Evolutionary conservation across 2,113 vertebrate species (phyloP).

Genomic region (Tor tambroides): DNA sequence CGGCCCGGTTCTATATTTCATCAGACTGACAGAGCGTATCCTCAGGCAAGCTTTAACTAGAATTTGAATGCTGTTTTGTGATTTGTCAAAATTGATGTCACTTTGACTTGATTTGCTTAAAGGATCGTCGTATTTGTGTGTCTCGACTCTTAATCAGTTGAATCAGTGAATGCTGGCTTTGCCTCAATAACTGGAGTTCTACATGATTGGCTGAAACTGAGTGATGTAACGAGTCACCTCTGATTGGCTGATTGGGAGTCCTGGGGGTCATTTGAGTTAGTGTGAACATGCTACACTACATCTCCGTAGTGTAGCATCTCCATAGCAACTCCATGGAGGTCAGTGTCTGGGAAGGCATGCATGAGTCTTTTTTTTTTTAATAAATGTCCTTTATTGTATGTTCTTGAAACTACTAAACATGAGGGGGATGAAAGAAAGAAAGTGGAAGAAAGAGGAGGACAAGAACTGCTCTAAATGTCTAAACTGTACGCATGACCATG

Average conservation of each 20-base stretch:
- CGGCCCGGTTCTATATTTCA: neutral
- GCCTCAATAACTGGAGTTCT: neutral
- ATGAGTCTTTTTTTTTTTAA: conserved; percentile 66
- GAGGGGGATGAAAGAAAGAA: neutral
- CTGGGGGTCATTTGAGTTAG: conserved; percentile 26
- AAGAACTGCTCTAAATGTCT: neutral
- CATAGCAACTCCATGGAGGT: conserved; percentile 63
- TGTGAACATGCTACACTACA: conserved; percentile 36
- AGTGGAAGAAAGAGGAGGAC: neutral
- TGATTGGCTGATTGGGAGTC: conserved; percentile 57
- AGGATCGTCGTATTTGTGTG: neutral
- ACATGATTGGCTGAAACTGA: conserved; percentile 8
- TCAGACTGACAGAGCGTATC: neutral
- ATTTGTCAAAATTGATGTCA: conserved; percentile 18
- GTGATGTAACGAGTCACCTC: neutral
- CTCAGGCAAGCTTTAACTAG: neutral
- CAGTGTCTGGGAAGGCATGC: conserved; percentile 58
- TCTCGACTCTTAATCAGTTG: neutral
- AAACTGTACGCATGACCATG: neutral
- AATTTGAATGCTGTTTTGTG: neutral
- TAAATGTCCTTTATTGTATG: conserved; percentile 63
- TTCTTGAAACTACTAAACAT: conserved; percentile 24
- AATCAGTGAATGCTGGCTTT: neutral
- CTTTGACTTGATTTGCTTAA: neutral
- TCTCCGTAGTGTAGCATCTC: conserved; percentile 58